Evolutionary conservation across 2,888 invertebrate species (phyloP), one percentile per base, ranked within the genome.

Genomic region (Scelioninae gen. 1): DNA sequence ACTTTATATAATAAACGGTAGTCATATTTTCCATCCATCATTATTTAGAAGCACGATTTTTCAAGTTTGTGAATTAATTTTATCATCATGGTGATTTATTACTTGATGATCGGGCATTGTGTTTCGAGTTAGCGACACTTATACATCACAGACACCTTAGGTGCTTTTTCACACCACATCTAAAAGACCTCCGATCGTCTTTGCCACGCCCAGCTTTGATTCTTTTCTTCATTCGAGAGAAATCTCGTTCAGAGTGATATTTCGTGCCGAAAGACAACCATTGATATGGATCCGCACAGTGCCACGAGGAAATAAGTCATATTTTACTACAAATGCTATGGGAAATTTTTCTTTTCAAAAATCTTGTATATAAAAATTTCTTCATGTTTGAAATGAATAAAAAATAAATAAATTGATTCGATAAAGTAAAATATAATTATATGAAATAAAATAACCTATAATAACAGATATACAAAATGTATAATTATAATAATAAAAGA

Each of bases 141-240:
- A 66, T 72, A 72, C 47, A 66, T 56, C 53, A 15, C 47, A 9
- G 58, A 60, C 13, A 47, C 38, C 63, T 65, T 65, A 60, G 81
- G 40, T 55, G 23, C 60, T 72, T 72, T 82, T 82, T 76, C 82
- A 62, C 82, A 56, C 69, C 75, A 23, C 76, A 66, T 72, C 72
- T 60, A 29, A 72, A 77, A 77, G 81, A 71, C 31, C 65, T 76
- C 65, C 60, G 76, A 71, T 71, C 71, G 72, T 82, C 68, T 82
- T 82, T 68, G 82, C 82, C 82, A 82, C 82, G 82, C 82, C 82
- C 76, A 77, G 45, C 68, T 68, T 68, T 74, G 82, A 82, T 77
- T 82, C 77, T 53, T 82, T 82, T 77, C 77, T 82, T 77, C 72
- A 62, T 34, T 11, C 53, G 49, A 43, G 16, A 53, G 53, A 76